phyloP scores from a whole-genome alignment of 2,797 vertebrate genomes.

The Morus bassanus region DNA sequence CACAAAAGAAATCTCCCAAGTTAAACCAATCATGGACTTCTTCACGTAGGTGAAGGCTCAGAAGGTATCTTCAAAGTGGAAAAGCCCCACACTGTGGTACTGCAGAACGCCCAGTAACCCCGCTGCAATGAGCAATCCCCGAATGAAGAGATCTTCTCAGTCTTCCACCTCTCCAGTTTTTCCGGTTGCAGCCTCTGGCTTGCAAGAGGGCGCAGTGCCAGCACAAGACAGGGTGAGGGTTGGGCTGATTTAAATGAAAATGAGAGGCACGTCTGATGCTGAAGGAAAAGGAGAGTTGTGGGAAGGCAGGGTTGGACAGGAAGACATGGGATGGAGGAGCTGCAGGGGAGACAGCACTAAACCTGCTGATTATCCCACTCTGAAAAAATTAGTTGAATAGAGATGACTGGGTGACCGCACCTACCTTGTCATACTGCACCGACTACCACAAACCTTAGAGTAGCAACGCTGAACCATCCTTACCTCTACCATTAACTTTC shows the following conservation, averaged over 20 bases:
- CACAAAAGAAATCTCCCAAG: neutral
- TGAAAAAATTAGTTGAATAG: neutral
- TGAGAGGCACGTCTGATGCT: neutral
- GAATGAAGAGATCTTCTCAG: neutral
- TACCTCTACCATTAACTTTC: neutral
- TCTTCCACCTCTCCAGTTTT: neutral
- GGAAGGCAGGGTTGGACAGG: neutral
- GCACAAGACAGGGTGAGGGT: neutral
- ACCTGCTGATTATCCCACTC: neutral
- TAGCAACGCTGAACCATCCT: neutral
- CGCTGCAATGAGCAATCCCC: neutral
- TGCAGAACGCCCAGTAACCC: neutral
- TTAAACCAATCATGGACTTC: neutral
- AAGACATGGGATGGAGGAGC: neutral
- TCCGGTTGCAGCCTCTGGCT: neutral
- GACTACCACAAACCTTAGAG: neutral
- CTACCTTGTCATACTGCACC: neutral
- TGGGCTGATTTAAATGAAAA: neutral
- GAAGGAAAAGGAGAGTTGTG: neutral
- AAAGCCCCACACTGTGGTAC: neutral
- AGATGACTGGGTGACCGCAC: neutral
- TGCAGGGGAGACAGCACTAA: neutral
- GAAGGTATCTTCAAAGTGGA: neutral
- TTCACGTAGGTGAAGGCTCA: neutral
- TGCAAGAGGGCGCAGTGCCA: neutral